phyloP scores from a whole-genome alignment of 2,797 vertebrate species.

The Pangasius mekongensis region DNA sequence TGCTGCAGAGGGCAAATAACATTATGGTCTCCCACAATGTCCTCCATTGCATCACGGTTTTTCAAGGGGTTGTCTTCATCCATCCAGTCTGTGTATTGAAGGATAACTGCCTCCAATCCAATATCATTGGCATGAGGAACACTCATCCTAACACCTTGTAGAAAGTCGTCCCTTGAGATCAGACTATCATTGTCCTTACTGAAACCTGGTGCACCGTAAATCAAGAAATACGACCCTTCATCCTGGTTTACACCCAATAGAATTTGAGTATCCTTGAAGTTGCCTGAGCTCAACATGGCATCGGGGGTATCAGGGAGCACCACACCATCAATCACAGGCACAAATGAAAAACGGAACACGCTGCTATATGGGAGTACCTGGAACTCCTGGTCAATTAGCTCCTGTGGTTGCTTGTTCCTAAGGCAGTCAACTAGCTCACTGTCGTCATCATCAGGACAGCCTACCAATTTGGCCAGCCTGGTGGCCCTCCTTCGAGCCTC shows the following conservation, averaged over 20 bases:
- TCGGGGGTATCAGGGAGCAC: conserved; percentile 86
- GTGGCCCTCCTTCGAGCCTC: conserved; percentile 85
- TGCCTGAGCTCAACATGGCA: conserved; percentile 80
- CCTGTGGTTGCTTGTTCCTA: conserved; percentile 76
- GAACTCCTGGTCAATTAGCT: conserved; percentile 87
- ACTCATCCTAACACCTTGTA: conserved; percentile 84
- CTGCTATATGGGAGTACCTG: conserved; percentile 83
- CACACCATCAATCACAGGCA: conserved; percentile 88
- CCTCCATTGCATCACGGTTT: conserved; percentile 89
- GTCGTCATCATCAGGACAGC: conserved; percentile 82
- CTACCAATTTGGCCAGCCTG: conserved; percentile 76
- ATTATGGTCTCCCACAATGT: conserved; percentile 92
- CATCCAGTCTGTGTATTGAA: conserved; percentile 94
- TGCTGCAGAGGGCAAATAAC: conserved; percentile 88
- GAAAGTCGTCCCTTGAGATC: conserved; percentile 89
- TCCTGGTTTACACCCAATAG: conserved; percentile 90
- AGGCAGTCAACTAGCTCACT: conserved; percentile 85
- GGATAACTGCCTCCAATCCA: conserved; percentile 87
- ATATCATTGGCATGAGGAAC: conserved; percentile 91
- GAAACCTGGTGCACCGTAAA: conserved; percentile 91
- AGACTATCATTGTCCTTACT: conserved; percentile 93
- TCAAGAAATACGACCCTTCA: conserved; percentile 89
- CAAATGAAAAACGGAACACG: conserved; percentile 90
- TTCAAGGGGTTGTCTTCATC: conserved; percentile 85
- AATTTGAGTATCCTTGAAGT: conserved; percentile 85